phyloP scores from a whole-genome alignment of 92 coral and sea anemone genomes.

The Epizoanthus rinbou region DNA sequence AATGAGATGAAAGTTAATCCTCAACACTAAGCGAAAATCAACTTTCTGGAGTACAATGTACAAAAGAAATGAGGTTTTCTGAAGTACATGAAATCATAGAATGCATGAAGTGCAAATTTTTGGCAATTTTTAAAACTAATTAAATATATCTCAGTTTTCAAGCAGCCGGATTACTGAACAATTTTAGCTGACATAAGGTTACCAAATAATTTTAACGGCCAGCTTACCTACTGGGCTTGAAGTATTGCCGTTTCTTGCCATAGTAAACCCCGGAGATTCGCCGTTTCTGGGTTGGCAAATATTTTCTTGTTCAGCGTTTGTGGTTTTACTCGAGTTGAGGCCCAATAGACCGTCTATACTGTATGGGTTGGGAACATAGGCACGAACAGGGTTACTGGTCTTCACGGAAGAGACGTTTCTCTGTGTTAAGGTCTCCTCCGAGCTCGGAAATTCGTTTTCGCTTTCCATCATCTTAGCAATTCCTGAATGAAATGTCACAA shows the following conservation, averaged over 20 bases:
- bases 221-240: constrained; percentile 1
- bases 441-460: constrained; percentile 18
- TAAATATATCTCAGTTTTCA: not conserved
- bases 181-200: not conserved
- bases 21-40: not conserved
- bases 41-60: not conserved
- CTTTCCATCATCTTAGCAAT: constrained; percentile 32
- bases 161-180: not conserved
- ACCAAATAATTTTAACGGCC: not conserved
- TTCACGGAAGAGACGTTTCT: constrained; percentile 4
- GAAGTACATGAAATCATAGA: not conserved
- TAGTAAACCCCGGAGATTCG: not conserved
- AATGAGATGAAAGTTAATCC: not conserved
- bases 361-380: constrained; percentile 53
- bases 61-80: not conserved
- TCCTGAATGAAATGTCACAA: constrained; percentile 58
- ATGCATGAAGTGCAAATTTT: too few relatives aligned
- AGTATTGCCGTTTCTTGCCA: not conserved
- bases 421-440: constrained; percentile 3
- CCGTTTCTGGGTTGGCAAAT: not conserved
- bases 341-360: constrained; percentile 84
- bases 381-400: not conserved
- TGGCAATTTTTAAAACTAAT: too few relatives aligned
- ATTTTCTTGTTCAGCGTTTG: not conserved
- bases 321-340: constrained; percentile 47